Conservation (phyloP, 1,140 invertebrate species). For the Pseudobourletiella spinata region DNA sequence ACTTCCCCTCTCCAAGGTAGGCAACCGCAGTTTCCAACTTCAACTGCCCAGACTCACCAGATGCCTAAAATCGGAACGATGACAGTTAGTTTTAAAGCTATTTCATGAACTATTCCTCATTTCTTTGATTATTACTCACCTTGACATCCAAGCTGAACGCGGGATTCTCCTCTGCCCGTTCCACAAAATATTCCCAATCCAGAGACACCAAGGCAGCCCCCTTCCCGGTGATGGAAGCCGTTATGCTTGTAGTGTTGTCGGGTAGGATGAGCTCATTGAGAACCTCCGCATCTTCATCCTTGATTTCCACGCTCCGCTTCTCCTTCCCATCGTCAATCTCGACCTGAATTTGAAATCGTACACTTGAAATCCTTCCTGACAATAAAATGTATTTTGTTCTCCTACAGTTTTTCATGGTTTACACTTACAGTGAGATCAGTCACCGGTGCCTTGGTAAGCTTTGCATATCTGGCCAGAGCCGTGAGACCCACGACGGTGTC, state of each 20-base stretch:
- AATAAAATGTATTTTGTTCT: not conserved
- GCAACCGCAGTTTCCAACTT: constrained; percentile 6
- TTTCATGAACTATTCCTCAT: no score
- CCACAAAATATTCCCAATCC: constrained; percentile 70
- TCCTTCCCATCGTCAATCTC: constrained; percentile 1
- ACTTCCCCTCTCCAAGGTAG: constrained; percentile 37
- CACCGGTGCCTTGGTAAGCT: not conserved
- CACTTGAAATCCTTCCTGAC: not conserved
- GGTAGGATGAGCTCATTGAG: constrained; percentile 44
- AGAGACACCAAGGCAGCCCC: constrained; percentile 78
- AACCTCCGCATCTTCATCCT: constrained; percentile 15
- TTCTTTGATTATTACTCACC: no score
- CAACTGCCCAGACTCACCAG: no score
- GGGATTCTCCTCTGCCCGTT: constrained; percentile 55
- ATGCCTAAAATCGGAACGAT: no score
- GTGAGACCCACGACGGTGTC: constrained; percentile 38
- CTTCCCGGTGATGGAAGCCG: constrained; percentile 61
- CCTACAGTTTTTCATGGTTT: no score
- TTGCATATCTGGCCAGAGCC: constrained; percentile 21
- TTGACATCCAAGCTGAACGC: no score
- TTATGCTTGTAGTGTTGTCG: constrained; percentile 46
- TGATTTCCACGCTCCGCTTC: not conserved
- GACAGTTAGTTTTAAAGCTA: no score
- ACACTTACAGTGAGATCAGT: constrained; percentile 10
- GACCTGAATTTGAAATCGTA: not conserved